phyloP scores from a whole-genome alignment of 2,113 vertebrate genomes.

The Oreochromis spilurus region DNA sequence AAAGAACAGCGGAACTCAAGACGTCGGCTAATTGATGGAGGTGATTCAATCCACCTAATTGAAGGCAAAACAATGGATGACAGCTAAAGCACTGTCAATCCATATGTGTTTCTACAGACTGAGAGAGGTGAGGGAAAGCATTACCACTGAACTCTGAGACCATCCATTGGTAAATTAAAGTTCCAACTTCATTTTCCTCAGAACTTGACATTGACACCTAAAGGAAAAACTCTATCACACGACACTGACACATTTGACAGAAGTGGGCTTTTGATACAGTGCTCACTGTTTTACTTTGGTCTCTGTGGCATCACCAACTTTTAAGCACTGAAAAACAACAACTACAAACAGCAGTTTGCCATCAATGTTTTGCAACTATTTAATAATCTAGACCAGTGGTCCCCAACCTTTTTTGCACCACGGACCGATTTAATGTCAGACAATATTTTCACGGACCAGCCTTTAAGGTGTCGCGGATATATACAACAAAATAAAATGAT shows the following conservation, averaged over 20 bases:
- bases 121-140: conserved; percentile 34
- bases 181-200: neutral
- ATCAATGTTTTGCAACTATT: neutral
- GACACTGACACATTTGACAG: neutral
- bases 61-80: conserved; percentile 38
- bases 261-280: neutral
- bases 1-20: conserved; percentile 57
- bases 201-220: conserved; percentile 31
- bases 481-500: no score
- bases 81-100: conserved; percentile 8
- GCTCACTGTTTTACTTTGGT: neutral
- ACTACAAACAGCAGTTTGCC: neutral
- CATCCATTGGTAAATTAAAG: conserved; percentile 53
- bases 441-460: no score
- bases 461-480: no score
- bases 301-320: neutral
- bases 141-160: conserved; percentile 43
- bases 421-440: no score
- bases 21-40: conserved; percentile 46
- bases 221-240: conserved; percentile 2
- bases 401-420: no score
- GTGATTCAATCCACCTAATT: conserved; percentile 63
- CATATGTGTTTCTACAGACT: conserved; percentile 17
- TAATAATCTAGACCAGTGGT: no score
- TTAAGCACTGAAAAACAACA: neutral